Evolutionary conservation across 2,113 vertebrate genomes (phyloP), one percentile per base, ranked within the genome.

Genomic region (Myrmophylax atrothorax): DNA sequence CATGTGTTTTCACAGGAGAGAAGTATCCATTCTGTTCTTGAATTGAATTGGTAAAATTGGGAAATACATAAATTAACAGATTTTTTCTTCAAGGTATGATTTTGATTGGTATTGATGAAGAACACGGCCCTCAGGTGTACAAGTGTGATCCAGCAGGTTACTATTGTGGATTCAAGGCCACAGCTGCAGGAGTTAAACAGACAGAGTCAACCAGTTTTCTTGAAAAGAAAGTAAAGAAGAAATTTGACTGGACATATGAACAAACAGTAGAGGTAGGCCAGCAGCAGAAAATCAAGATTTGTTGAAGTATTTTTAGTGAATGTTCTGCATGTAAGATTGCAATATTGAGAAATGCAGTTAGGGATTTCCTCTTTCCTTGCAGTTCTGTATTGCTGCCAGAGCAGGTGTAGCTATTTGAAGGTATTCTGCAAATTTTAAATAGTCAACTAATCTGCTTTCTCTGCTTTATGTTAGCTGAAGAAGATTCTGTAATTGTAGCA

Each of bases 181-280:
- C 99, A 3, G 99, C 99, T 35, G 99, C 99, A 8, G 99, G 99
- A 50, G 99, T 99, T 77, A 99, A 99, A 97, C 99, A 99, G 94
- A 99, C 99, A 19, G 99, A 99, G 96, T 99, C 99, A 76, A 99
- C 99, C 97, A 99, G 99, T 97, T 99, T 99, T 97, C 98, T 99
- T 96, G 99, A 99, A 98, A 99, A 99, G 98, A 99, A 99, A 98
- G 98, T 99, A 88, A 99, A 99, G 98, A 99, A 99, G 99, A 99
- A 99, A 98, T 98, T 99, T 96, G 99, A 99, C 74, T 99, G 99
- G 99, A 99, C 98, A 16, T 99, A 99, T 59, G 98, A 99, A 92
- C 99, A 99, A 96, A 99, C 99, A 25, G 98, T 99, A 56, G 99
- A 99, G 99, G 99, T 99, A 98, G 88, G 93, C 62, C 72, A 72